phyloP scores from a whole-genome alignment of 1,140 invertebrate genomes.

The Bradynema listronoti region DNA sequence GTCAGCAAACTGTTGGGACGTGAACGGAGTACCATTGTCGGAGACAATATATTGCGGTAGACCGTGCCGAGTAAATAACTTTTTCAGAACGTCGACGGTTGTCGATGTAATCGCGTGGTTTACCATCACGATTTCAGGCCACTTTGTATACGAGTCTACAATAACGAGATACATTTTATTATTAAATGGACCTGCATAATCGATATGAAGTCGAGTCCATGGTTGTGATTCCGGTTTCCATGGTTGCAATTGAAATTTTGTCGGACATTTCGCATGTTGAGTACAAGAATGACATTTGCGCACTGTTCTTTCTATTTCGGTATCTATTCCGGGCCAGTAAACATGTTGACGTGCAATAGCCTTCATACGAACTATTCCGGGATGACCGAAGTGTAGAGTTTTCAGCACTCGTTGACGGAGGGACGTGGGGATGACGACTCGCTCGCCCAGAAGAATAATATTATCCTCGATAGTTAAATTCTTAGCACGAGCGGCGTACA shows the following conservation, averaged over 20 bases:
- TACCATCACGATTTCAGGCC: too few species aligned
- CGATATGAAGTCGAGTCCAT: conserved; percentile 11
- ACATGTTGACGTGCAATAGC: conserved; percentile 57
- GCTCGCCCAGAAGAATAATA: conserved; percentile 46
- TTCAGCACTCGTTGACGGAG: conserved; percentile 56
- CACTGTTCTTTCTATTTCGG: conserved; percentile 17
- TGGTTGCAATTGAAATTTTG: conserved; percentile 11
- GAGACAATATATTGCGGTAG: too few species aligned
- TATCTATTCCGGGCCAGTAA: conserved; percentile 15
- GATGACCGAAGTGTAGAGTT: conserved; percentile 61
- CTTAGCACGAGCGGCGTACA: too few species aligned
- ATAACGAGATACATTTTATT: too few species aligned
- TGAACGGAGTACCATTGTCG: too few species aligned
- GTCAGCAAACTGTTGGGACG: too few species aligned
- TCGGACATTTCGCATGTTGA: conserved; percentile 1
- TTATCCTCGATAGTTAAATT: too few species aligned
- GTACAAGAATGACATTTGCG: conserved; percentile 6
- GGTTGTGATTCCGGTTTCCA: conserved; percentile 10
- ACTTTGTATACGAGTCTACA: too few species aligned
- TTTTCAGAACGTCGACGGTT: too few species aligned
- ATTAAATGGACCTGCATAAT: conserved; percentile 16
- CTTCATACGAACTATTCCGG: conserved; percentile 64
- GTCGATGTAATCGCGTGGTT: too few species aligned
- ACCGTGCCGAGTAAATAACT: too few species aligned
- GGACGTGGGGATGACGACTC: conserved; percentile 59